Percentiles rank a stretch among this genome's conserved stretches.
Conservation (phyloP, 2,113 vertebrate species). For the Pagrus major region DNA sequence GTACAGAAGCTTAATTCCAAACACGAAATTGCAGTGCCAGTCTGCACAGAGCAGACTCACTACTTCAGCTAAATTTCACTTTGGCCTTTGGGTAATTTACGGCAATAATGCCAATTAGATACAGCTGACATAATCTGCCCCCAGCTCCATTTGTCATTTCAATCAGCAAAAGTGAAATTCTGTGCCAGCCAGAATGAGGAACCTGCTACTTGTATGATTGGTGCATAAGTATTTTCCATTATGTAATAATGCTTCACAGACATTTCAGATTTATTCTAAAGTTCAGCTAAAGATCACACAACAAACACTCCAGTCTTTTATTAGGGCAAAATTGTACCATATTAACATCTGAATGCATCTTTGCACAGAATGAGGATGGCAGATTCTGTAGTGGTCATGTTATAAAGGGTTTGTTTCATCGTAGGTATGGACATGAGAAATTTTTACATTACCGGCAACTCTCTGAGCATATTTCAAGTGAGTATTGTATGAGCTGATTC, state of each 20-base stretch:
- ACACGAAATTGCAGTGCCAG: neutral
- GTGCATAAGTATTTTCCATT: neutral
- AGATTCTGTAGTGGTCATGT: neutral
- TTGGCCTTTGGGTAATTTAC: neutral
- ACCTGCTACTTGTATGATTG: neutral
- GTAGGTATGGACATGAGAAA: neutral
- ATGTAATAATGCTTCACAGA: neutral
- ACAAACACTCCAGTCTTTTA: too few relatives aligned
- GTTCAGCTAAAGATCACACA: too few relatives aligned
- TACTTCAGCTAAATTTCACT: neutral
- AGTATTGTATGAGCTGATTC: too few relatives aligned
- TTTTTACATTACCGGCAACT: neutral
- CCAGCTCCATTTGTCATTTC: neutral
- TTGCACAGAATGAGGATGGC: neutral
- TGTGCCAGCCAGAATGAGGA: neutral
- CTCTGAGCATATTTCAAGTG: too few relatives aligned
- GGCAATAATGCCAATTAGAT: neutral
- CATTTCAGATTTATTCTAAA: too few relatives aligned
- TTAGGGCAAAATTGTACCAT: too few relatives aligned
- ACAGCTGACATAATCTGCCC: neutral
- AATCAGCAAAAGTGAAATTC: neutral
- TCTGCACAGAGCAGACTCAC: neutral
- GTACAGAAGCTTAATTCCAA: neutral
- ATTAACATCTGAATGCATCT: neutral
- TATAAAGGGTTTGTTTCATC: neutral